Conservation (phyloP, 2,797 vertebrate species). For the Cynopterus sphinx region DNA sequence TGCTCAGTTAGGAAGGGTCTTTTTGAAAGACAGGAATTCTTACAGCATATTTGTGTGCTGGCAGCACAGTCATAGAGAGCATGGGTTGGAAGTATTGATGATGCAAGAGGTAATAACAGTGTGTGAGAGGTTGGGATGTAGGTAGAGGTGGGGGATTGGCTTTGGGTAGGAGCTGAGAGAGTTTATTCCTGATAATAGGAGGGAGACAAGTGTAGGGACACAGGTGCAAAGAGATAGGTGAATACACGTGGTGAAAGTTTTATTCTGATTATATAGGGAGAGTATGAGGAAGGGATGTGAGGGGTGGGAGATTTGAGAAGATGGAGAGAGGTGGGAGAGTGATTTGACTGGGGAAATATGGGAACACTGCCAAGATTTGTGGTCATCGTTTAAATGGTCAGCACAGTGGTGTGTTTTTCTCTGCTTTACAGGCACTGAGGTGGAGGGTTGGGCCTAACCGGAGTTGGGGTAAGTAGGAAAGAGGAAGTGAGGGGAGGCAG, state of each 20-base stretch:
- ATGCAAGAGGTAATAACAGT: neutral
- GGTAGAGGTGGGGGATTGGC: too few relatives aligned
- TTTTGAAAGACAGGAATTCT: neutral
- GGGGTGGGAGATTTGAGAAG: neutral
- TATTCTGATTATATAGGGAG: neutral
- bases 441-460: neutral
- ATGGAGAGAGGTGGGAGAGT: neutral
- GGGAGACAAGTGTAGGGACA: neutral
- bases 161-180: neutral
- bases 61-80: neutral
- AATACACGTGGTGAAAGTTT: neutral
- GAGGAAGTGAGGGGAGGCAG: neutral
- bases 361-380: neutral
- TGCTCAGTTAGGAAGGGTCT: neutral
- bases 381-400: neutral
- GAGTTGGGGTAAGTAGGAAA: neutral
- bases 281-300: neutral
- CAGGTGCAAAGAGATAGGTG: neutral
- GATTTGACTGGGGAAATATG: neutral
- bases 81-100: neutral
- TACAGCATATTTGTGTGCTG: neutral
- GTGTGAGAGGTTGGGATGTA: neutral
- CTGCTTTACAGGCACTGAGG: neutral
- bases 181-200: neutral
- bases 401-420: neutral